phyloP scores from a whole-genome alignment of 2,888 invertebrate species.

The Danaus chrysippus region DNA sequence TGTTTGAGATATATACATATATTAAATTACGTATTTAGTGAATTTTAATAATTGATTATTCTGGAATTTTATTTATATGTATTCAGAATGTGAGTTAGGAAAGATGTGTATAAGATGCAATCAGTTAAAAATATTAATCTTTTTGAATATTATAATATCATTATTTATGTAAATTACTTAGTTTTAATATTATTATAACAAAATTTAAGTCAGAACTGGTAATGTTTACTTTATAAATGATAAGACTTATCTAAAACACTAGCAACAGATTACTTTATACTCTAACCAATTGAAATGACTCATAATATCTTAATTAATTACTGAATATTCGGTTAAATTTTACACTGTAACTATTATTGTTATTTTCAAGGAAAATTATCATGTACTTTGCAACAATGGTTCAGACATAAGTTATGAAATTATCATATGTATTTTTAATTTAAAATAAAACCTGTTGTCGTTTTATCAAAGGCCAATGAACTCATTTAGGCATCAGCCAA shows the following conservation, averaged over 20 bases:
- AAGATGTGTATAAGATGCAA: too few species aligned
- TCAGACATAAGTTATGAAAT: too few species aligned
- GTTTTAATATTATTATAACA: not conserved
- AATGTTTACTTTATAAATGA: constrained; percentile 20
- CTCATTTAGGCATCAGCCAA: constrained; percentile 20
- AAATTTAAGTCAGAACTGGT: constrained; percentile 7
- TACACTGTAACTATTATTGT: too few species aligned
- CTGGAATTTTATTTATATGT: too few species aligned
- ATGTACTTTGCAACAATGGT: too few species aligned
- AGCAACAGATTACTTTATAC: constrained; percentile 19
- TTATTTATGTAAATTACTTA: not conserved
- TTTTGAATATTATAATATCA: not conserved
- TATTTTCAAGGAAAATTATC: too few species aligned
- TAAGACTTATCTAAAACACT: constrained; percentile 21
- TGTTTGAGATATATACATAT: too few species aligned
- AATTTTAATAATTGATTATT: too few species aligned
- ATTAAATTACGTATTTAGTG: too few species aligned
- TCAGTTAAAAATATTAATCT: too few species aligned
- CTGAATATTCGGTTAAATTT: not conserved
- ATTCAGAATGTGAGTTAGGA: too few species aligned
- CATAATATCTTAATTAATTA: constrained; percentile 1
- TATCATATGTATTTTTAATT: not conserved
- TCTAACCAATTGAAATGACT: constrained; percentile 5
- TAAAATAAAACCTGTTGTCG: constrained; percentile 20
- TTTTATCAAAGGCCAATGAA: constrained; percentile 26